Evolutionary conservation across 2,888 invertebrate species (phyloP), one percentile per base, ranked within the genome.

Genomic region (Diadegma fenestrale): DNA sequence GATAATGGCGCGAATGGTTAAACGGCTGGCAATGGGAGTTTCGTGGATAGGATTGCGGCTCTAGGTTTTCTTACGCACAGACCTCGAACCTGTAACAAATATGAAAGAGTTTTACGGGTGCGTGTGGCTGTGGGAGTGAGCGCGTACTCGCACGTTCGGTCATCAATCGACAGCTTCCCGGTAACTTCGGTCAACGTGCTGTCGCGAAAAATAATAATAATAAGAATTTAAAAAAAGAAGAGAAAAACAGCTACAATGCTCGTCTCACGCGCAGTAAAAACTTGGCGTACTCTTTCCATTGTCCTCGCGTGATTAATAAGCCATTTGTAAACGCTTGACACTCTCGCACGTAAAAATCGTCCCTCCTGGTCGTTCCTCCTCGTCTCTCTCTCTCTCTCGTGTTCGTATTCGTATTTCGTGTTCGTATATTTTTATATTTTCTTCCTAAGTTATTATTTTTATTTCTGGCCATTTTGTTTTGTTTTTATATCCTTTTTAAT

Each of bases 151-250:
- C 84, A 88, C 89, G 90, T 88, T 90, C 88, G 88, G 89, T 93
- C 92, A 93, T 93, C 90, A 91, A 93, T 93, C 90, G 92, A 87
- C 92, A 89, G 89, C 85, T 93, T 93, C 93, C 91, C 89, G 90
- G 93, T 92, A 92, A 82, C 85, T 68, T 75, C 58, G 69, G 68
- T 82, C 73, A 58, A 75, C 80, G 58, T 68, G 68, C 68, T 61
- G 80, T 61, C 68, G 37, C n/a, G 54, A 48, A 51, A 6, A 14
- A 72, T 37, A 26, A 19, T 54, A 61, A 61, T 19, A 61, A 61
- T 1, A 3, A 58, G 4, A 58, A 58, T n/a, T n/a, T n/a, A 26
- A 33, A 61, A n/a, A 30, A 17, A 8, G 2, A 4, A 30, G 17
- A 48, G 33, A 69, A 45, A 26, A 69, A 75, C 19, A 41, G 14